Conservation (phyloP, 53 echinoderm and acorn worm species). For the Mesocentrotus franciscanus region DNA sequence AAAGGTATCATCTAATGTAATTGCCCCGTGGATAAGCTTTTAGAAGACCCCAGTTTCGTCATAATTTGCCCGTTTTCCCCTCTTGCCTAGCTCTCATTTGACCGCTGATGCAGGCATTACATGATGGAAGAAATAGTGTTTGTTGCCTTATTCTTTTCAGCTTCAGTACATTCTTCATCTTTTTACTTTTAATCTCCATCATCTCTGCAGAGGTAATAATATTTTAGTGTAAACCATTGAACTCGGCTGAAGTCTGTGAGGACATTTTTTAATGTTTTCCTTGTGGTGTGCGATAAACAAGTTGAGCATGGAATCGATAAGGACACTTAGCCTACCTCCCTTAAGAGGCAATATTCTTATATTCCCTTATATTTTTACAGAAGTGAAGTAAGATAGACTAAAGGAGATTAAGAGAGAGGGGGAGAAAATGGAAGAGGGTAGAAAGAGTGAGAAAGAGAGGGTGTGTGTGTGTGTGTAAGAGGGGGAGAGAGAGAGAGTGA, state of each 20-base stretch:
- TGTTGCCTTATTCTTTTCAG: conserved; percentile 31
- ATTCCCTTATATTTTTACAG: background rate
- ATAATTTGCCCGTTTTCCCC: conserved; percentile 60
- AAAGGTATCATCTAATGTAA: conserved; percentile 59
- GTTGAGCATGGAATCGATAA: conserved; percentile 42
- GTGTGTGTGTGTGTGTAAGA: background rate
- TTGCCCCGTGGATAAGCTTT: conserved; percentile 65
- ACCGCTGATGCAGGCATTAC: background rate
- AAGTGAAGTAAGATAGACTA: background rate
- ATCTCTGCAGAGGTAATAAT: conserved; percentile 28
- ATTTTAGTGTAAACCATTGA: background rate
- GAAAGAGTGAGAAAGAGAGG: background rate
- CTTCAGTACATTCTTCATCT: conserved; percentile 14
- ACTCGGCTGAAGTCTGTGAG: background rate
- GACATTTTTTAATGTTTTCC: conserved; percentile 23
- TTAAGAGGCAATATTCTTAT: background rate
- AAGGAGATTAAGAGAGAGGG: background rate
- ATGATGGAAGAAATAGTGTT: conserved; percentile 29
- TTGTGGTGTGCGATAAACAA: conserved; percentile 46
- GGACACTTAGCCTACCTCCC: conserved; percentile 52
- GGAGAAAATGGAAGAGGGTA: background rate
- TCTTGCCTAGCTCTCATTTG: conserved; percentile 16
- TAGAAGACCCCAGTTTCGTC: conserved; percentile 63
- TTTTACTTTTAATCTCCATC: conserved; percentile 18
- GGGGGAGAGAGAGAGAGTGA: background rate